Conservation (phyloP, 1,140 invertebrate genomes). For the Eubasilissa regina region DNA sequence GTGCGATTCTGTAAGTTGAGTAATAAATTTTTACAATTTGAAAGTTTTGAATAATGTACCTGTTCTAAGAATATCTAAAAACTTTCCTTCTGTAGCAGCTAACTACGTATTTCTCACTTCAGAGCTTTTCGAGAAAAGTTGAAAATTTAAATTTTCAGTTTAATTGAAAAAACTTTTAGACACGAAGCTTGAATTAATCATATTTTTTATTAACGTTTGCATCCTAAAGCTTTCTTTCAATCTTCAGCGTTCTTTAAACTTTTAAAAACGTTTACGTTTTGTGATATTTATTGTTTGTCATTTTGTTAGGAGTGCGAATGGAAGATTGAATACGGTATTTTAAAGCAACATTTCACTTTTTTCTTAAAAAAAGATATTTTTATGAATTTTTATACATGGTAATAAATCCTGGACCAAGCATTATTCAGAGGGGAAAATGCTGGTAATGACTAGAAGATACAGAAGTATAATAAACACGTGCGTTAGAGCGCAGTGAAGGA, state of each 20-base stretch:
- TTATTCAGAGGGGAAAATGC: no score
- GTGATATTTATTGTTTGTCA: no score
- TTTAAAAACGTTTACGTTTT: neutral
- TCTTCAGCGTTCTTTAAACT: neutral
- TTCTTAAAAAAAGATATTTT: no score
- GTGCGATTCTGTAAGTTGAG: constrained; percentile 22
- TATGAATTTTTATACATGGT: no score
- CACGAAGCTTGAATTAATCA: constrained; percentile 32
- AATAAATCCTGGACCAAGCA: no score
- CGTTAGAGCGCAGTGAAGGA: no score
- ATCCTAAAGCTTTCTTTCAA: neutral
- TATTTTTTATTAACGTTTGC: constrained; percentile 35
- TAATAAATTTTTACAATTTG: constrained; percentile 28
- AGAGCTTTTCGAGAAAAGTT: constrained; percentile 9
- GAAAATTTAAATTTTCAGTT: constrained; percentile 41
- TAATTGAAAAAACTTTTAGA: constrained; percentile 43
- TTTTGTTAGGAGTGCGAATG: no score
- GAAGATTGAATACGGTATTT: no score
- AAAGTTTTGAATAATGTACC: constrained; percentile 31
- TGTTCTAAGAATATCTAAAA: constrained; percentile 7
- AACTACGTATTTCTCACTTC: neutral
- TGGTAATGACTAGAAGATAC: no score
- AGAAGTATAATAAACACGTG: no score
- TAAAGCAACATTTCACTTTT: no score
- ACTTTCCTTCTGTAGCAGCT: neutral